Evolutionary conservation across 1,140 invertebrate species (phyloP), one percentile per base, ranked within the genome.

Genomic region (Drosophila insularis): DNA sequence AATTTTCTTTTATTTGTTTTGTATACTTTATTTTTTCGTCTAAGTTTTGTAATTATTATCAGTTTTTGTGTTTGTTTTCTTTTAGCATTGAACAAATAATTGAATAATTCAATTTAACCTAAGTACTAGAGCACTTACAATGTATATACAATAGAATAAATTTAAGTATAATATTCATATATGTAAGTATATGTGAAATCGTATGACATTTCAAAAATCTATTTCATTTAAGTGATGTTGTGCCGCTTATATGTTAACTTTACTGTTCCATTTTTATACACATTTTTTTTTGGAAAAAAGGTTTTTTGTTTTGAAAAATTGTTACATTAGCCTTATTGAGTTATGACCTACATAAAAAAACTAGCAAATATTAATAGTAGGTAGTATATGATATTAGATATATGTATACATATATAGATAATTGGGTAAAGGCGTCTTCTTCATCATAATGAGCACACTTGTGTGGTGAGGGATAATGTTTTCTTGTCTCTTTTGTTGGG

Each of bases 221-320:
- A 8, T 58, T 74, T 70, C 23, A 68, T 54, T 87, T 87, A 87
- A 89, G 84, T 89, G 85, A 89, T 75, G 70, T 89, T 89, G 84
- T 89, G 84, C 84, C 84, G 84, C 84, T 80, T 89, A 89, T 68
- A 67, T 89, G 85, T 89, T 89, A 89, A 89, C 84, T 89, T 69
- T 87, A 53, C 62, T 69, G 71, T 86, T 82, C 74, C 55, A 62
- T 71, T 66, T 55, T 55, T 62, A 67, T 60, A 31, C 61, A 64
- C 61, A 71, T 59, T 70, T 61, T 59, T 70, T 61, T 77, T 80
- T 89, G 50, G 73, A 82, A 82, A 87, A 73, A 78, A 32, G 14
- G 14, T 63, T 27, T 27, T 27, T 27, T 27, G 27, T 27, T 27
- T 67, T 68, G 69, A 14, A 27, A 73, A 31, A 46, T 27, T 35